Evolutionary conservation across 2,888 invertebrate species (phyloP).

Genomic region (Drosophila greeni): DNA sequence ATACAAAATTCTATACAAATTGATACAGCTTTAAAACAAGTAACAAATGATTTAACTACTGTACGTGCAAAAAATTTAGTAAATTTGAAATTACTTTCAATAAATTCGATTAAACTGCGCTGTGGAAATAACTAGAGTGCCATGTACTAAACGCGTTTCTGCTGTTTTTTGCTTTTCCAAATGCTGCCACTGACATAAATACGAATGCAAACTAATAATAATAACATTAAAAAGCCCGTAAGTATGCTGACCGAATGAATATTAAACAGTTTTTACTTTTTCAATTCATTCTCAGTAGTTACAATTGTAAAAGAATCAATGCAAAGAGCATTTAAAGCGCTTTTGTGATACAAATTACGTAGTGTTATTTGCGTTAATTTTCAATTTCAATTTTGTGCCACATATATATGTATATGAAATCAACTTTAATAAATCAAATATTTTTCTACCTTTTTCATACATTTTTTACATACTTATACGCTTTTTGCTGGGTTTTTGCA

Average conservation of each 20-base stretch:
- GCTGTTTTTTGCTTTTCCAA: conserved; percentile 43
- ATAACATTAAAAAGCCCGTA: conserved; percentile 52
- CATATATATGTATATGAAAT: conserved; percentile 20
- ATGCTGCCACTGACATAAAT: conserved; percentile 51
- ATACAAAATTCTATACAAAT: conserved; percentile 36
- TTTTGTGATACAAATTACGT: conserved; percentile 32
- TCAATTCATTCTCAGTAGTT: conserved; percentile 31
- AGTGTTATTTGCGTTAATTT: conserved; percentile 22
- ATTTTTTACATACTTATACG: conserved; percentile 47
- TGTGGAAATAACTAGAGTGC: conserved; percentile 19
- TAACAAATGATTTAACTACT: conserved; percentile 27
- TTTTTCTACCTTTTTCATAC: conserved; percentile 58
- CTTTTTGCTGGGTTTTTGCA: conserved; percentile 61
- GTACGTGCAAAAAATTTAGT: conserved; percentile 35
- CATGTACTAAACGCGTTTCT: conserved; percentile 29
- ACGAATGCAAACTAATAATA: conserved; percentile 12
- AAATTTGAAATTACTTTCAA: conserved; percentile 17
- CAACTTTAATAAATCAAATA: conserved; percentile 47
- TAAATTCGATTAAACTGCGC: conserved; percentile 24
- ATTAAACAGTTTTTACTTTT: conserved; percentile 11
- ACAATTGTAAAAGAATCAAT: conserved; percentile 10
- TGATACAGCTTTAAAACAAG: conserved; percentile 33
- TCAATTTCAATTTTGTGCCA: conserved; percentile 21
- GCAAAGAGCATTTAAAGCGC: conserved; percentile 27
- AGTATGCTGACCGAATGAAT: conserved; percentile 42